phyloP scores from a whole-genome alignment of 2,797 vertebrate species.

The Hyperoplus lanceolatus region DNA sequence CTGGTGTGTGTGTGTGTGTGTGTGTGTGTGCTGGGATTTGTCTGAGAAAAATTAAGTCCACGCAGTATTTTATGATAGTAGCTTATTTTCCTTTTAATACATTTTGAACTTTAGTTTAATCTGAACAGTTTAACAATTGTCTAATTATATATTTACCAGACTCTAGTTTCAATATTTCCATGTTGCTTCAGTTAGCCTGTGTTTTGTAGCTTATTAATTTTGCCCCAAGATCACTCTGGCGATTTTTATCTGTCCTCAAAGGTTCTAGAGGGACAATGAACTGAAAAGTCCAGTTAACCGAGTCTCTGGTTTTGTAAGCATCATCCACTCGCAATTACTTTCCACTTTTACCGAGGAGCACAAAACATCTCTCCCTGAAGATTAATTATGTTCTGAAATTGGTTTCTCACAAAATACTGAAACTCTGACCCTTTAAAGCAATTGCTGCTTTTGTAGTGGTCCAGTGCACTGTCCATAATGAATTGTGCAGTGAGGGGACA shows the following conservation, averaged over 20 bases:
- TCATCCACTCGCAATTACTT: constrained; percentile 74
- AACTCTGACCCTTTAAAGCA: constrained; percentile 81
- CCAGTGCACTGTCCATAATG: constrained; percentile 84
- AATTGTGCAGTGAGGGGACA: constrained; percentile 78
- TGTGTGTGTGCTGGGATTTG: background rate
- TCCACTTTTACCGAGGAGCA: constrained; percentile 77
- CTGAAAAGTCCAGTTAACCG: constrained; percentile 34
- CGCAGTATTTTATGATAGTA: background rate
- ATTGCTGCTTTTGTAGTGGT: constrained; percentile 82
- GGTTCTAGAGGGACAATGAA: constrained; percentile 9
- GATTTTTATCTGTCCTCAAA: constrained; percentile 23
- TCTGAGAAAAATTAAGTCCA: background rate
- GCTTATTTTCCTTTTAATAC: background rate
- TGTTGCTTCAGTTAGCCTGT: background rate
- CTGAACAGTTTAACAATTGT: background rate
- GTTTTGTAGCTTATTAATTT: background rate
- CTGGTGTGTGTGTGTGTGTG: background rate
- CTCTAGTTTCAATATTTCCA: background rate
- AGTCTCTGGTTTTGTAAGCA: constrained; percentile 61
- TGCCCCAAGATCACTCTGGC: background rate
- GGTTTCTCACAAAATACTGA: constrained; percentile 83
- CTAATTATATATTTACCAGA: background rate
- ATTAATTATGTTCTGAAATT: constrained; percentile 89
- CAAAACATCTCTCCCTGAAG: constrained; percentile 80
- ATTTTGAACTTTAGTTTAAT: background rate